Conservation (phyloP, 1,140 invertebrate species). For the Hermetia illucens region DNA sequence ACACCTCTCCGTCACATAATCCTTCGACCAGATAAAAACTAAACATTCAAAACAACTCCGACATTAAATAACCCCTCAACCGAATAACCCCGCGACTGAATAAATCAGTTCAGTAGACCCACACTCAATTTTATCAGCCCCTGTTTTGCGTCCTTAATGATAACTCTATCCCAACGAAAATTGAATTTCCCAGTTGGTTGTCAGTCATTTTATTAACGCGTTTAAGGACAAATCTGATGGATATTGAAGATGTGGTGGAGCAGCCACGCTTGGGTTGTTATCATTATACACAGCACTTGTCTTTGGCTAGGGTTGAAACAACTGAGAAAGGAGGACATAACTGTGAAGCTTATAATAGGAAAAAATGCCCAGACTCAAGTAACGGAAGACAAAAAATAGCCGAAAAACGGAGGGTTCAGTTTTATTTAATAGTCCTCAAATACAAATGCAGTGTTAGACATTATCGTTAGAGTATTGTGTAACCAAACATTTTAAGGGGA, state of each 20-base stretch:
- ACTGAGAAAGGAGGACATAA: background rate
- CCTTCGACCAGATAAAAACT: too few species aligned
- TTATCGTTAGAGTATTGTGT: background rate
- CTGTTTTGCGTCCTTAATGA: background rate
- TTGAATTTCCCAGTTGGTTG: slow-evolving; percentile 6
- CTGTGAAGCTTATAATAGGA: too few species aligned
- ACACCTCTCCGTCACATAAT: background rate
- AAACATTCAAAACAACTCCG: too few species aligned
- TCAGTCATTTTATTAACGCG: slow-evolving; percentile 4
- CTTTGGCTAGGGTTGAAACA: background rate
- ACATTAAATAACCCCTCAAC: too few species aligned
- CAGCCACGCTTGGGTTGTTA: too few species aligned
- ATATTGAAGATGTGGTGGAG: too few species aligned
- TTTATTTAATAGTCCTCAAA: background rate
- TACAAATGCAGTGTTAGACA: background rate
- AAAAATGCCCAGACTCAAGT: too few species aligned
- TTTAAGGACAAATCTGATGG: slow-evolving; percentile 1
- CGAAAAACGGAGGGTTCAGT: slow-evolving; percentile 1
- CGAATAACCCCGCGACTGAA: background rate
- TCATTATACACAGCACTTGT: too few species aligned
- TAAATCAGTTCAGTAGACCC: background rate
- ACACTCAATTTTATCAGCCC: background rate
- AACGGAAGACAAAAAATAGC: background rate
- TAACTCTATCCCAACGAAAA: slow-evolving; percentile 1
- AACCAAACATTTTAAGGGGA: background rate